A percentile compares a stretch with the other conserved stretches of the same genome.
phyloP scores from a whole-genome alignment of 2,113 vertebrate genomes.

The Oncorhynchus nerka region DNA sequence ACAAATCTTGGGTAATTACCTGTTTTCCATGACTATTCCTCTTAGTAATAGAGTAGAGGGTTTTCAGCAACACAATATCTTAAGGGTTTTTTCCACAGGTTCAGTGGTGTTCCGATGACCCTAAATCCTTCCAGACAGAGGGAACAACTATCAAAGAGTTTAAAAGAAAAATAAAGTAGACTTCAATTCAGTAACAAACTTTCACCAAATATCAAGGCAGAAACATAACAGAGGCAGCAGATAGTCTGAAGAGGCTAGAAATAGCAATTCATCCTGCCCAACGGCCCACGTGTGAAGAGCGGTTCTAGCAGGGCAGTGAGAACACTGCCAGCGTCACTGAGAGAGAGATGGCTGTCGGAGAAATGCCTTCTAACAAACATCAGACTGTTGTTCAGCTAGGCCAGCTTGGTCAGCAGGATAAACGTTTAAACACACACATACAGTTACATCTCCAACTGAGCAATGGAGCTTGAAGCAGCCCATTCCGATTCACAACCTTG shows the following conservation, averaged over 20 bases:
- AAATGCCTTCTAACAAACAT: conserved; percentile 1
- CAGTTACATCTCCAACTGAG: not conserved
- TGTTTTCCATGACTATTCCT: conserved; percentile 21
- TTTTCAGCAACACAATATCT: conserved; percentile 36
- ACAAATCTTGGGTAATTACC: conserved; percentile 42
- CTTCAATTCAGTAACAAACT: too few species aligned
- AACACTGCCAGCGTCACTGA: conserved; percentile 16
- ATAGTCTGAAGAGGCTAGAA: not conserved
- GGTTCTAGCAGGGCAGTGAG: conserved; percentile 26
- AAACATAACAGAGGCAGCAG: too few species aligned
- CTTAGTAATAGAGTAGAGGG: conserved; percentile 17
- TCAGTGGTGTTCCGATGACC: too few species aligned
- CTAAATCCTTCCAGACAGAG: not conserved
- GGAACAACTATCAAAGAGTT: too few species aligned
- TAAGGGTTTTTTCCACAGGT: conserved; percentile 1
- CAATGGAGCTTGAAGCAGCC: not conserved
- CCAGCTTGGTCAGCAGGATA: not conserved
- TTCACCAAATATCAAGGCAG: too few species aligned
- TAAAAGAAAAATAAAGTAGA: too few species aligned
- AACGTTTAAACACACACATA: conserved; percentile 18
- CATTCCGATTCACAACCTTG: conserved; percentile 2
- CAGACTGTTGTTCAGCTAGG: conserved; percentile 9
- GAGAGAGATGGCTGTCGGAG: conserved; percentile 27
- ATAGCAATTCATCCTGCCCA: not conserved
- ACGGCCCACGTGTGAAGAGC: not conserved